Percentiles rank a stretch among this genome's conserved stretches.
Conservation (phyloP, 2,797 vertebrate species). For the Paedocypris micromegethes region DNA sequence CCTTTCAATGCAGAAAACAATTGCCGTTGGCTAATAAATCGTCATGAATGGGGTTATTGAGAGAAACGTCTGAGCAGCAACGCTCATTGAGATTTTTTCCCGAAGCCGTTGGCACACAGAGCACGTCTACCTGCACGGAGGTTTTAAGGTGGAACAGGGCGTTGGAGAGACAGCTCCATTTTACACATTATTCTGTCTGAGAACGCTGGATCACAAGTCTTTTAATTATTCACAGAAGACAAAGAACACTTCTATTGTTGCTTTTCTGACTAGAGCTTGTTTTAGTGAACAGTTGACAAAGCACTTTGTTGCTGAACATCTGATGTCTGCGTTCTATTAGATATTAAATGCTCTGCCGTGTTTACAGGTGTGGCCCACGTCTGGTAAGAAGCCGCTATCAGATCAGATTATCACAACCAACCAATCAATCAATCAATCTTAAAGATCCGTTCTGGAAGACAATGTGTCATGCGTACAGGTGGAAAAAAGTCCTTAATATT, state of each 20-base stretch:
- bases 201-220: too few relatives aligned
- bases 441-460: slow-evolving; percentile 6
- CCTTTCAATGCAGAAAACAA: too few relatives aligned
- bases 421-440: neutral
- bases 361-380: too few relatives aligned
- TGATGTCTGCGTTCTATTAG: too few relatives aligned
- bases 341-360: too few relatives aligned
- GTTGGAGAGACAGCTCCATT: slow-evolving; percentile 14
- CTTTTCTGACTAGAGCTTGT: too few relatives aligned
- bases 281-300: too few relatives aligned
- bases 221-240: too few relatives aligned
- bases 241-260: neutral
- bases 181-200: neutral
- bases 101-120: slow-evolving; percentile 39
- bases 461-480: neutral
- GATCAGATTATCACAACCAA: too few relatives aligned
- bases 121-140: slow-evolving; percentile 45
- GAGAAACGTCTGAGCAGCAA: slow-evolving; percentile 46
- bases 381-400: too few relatives aligned
- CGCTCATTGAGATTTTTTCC: slow-evolving; percentile 50
- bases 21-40: neutral
- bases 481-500: neutral
- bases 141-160: slow-evolving; percentile 45
- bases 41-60: slow-evolving; percentile 46
- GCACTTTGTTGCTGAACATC: too few relatives aligned